Evolutionary conservation across 2,888 invertebrate species (phyloP).

Genomic region (Limnephilus lunatus): DNA sequence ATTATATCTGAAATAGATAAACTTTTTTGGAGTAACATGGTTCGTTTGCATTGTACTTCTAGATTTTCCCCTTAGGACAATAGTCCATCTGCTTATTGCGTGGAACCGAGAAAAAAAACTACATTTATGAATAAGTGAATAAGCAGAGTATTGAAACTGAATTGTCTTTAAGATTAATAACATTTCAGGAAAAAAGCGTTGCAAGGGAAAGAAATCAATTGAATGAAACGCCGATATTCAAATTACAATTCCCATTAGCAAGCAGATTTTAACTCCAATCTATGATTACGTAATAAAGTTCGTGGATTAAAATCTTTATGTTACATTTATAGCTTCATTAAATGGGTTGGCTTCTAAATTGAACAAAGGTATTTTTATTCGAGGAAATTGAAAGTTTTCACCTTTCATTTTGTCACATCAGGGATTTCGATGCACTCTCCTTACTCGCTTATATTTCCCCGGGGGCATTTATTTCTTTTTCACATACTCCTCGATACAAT

Average conservation of each 20-base stretch:
- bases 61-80: no score
- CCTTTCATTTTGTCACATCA: constrained; percentile 53
- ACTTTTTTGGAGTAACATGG: no score
- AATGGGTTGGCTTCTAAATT: constrained; percentile 45
- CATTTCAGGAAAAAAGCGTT: neutral
- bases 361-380: constrained; percentile 56
- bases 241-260: constrained; percentile 43
- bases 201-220: neutral
- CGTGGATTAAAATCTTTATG: constrained; percentile 56
- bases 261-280: constrained; percentile 43
- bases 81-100: no score
- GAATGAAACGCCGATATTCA: constrained; percentile 13
- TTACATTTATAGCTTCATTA: constrained; percentile 55
- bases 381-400: constrained; percentile 61
- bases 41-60: no score
- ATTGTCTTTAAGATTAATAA: no score
- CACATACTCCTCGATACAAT: constrained; percentile 56
- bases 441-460: constrained; percentile 56
- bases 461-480: constrained; percentile 56
- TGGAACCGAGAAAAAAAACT: no score
- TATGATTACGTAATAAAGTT: constrained; percentile 46
- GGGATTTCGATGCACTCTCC: constrained; percentile 51
- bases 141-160: no score
- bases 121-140: no score
- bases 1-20: no score